Base-by-base conservation (phyloP, 2,113 vertebrate genomes). In the Menidia beryllina region DNA sequence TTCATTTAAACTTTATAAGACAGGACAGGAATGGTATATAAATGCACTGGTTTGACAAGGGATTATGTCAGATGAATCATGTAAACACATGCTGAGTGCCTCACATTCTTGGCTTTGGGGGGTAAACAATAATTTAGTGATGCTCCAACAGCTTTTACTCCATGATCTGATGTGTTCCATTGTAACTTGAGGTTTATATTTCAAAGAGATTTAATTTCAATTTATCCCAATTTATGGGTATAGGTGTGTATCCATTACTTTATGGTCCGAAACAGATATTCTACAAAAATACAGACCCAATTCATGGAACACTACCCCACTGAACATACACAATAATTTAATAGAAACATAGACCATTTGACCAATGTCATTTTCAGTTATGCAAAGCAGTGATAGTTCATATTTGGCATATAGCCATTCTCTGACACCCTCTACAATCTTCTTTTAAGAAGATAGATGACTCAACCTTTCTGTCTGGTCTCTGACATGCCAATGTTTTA, bases 101-200 rank as follows among this genome's bases (percentile, higher is more conserved):
- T 79, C 63, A 49, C 77, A 63, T 77, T 84, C 57, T 55, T 75
- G 56, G 38, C 41, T 64, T 8, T 52, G 58, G 54, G 63, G 55
- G 43, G 59, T 30, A 64, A 48, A 38, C 0, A 3, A 54, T 69
- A 17, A 27, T 50, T 4, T 45, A 17, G 1, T 45, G 41, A 19
- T 45, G 17, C 41, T 36, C 30, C 54, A 12, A 62, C 49, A 62
- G 49, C 5, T 27, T 7, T 5, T 17, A 20, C 20, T 15, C 25
- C 19, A 41, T 20, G 26, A 34, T 50, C 9, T 50, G 60, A 24
- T 15, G 39, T 43, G 4, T 15, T 14, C n/a, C n/a, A n/a, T 43
- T 17, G 15, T 43, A 14, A 14, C 15, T 39, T 39, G 3, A 39
- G 38, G 9, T 2, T n/a, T n/a, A n/a, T n/a, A n/a, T n/a, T n/a